Evolutionary conservation across 2,113 vertebrate genomes (phyloP).

Genomic region (Leptobrachium leishanense): DNA sequence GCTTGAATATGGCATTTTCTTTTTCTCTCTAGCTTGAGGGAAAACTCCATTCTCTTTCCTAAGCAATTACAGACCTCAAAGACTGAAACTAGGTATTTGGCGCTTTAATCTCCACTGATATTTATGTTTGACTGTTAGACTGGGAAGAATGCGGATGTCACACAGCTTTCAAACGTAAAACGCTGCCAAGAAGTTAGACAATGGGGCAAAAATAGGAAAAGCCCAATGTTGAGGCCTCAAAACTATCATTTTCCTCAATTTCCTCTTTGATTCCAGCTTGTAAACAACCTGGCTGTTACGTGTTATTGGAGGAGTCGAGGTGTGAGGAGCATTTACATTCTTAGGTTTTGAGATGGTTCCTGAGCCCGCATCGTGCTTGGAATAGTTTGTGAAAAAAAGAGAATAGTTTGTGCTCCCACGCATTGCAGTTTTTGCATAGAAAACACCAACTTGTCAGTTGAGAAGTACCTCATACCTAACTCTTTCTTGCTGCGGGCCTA

Average conservation of each 20-base stretch:
- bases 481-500: too few species aligned
- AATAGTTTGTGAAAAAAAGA: too few species aligned
- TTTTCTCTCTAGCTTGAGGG: conserved; percentile 52
- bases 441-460: too few species aligned
- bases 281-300: too few species aligned
- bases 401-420: too few species aligned
- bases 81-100: conserved; percentile 59
- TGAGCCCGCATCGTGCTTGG: too few species aligned
- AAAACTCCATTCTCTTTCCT: conserved; percentile 61
- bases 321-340: too few species aligned
- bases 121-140: conserved; percentile 62
- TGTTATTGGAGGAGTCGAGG: too few species aligned
- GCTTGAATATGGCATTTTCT: conserved; percentile 55
- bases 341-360: too few species aligned
- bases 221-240: neutral
- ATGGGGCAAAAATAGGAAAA: neutral
- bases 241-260: neutral
- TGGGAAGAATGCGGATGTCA: conserved; percentile 60
- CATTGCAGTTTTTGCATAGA: too few species aligned
- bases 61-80: conserved; percentile 62
- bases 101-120: conserved; percentile 63
- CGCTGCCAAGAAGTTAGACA: conserved; percentile 31
- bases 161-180: conserved; percentile 60
- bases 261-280: too few species aligned
- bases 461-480: too few species aligned